Percentiles rank a stretch among this genome's conserved stretches.
Conservation (phyloP, 2,888 invertebrate species). For the Galeruca laticollis region DNA sequence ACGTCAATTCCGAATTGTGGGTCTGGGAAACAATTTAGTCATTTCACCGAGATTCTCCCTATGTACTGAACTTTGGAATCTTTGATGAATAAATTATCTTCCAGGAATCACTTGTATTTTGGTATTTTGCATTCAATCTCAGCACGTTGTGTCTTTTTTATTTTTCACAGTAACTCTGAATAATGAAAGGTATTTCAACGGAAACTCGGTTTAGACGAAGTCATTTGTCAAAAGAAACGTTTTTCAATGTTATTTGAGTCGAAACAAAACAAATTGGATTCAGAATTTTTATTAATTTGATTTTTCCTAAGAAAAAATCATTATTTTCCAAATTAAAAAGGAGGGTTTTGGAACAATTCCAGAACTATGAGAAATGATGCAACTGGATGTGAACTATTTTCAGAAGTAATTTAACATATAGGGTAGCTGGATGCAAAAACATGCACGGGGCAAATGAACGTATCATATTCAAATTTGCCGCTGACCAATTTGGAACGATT, state of each 20-base stretch:
- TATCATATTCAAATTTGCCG: too few relatives aligned
- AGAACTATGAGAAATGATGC: too few relatives aligned
- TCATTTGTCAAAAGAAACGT: not conserved
- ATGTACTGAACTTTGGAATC: slow-evolving; percentile 24
- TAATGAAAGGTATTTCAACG: not conserved
- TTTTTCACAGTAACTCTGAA: not conserved
- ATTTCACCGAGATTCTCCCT: slow-evolving; percentile 30
- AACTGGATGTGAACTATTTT: too few relatives aligned
- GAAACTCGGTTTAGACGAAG: not conserved
- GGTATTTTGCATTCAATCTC: slow-evolving; percentile 33
- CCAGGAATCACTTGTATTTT: slow-evolving; percentile 27
- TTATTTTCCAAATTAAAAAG: too few relatives aligned
- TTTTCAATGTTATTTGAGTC: not conserved
- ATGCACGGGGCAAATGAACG: too few relatives aligned
- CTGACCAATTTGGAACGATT: too few relatives aligned
- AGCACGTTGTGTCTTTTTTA: slow-evolving; percentile 7
- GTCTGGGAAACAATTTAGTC: slow-evolving; percentile 31
- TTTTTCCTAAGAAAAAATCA: not conserved
- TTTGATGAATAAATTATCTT: slow-evolving; percentile 32
- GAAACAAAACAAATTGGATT: not conserved
- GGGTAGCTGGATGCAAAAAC: too few relatives aligned
- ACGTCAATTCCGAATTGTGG: slow-evolving; percentile 22
- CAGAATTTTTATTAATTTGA: not conserved
- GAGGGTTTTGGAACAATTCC: too few relatives aligned
- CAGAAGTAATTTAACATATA: too few relatives aligned